Evolutionary conservation across 2,888 invertebrate species (phyloP), one percentile per base, ranked within the genome.

Genomic region (Chrysopilus asiliformis): DNA sequence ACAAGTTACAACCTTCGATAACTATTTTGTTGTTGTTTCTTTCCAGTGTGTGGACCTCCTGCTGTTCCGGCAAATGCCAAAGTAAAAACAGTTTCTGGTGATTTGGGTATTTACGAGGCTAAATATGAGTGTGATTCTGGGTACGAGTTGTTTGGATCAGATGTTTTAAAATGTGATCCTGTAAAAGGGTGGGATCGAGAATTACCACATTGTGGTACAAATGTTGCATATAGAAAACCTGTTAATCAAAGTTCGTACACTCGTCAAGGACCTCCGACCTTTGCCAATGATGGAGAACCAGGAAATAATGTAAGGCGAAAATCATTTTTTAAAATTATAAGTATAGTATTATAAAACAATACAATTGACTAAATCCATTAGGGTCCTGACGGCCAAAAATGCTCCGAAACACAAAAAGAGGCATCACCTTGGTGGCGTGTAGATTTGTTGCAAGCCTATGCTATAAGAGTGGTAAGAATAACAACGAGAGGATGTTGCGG

Each of bases 341-440:
- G n/a, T n/a, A n/a, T n/a, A n/a, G n/a, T n/a, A n/a, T n/a, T n/a
- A n/a, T n/a, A n/a, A n/a, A n/a, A n/a, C n/a, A n/a, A n/a, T n/a
- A n/a, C n/a, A n/a, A n/a, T n/a, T n/a, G n/a, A n/a, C n/a, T n/a
- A n/a, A n/a, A n/a, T n/a, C n/a, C n/a, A n/a, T n/a, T 77, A 84
- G 24, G 82, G 86, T 41, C 87, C 89, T 53, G 89, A 90, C 49
- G 86, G 84, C 10, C 79, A 82, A 55, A 68, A 83, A 43, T 91
- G 91, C 59, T 84, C 87, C 0, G 89, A 90, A 66, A 91, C 90
- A 1, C 81, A 83, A 56, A 75, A 80, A 41, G 90, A 91, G 53
- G 79, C 82, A 0, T 87, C 87, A 15, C 90, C 90, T 1, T 91
- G 89, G 87, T 91, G 90, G 90, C 79, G 81, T 49, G 89, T 90